Evolutionary conservation across 1,140 invertebrate species (phyloP).

Genomic region (Hydropsyche tenuis): DNA sequence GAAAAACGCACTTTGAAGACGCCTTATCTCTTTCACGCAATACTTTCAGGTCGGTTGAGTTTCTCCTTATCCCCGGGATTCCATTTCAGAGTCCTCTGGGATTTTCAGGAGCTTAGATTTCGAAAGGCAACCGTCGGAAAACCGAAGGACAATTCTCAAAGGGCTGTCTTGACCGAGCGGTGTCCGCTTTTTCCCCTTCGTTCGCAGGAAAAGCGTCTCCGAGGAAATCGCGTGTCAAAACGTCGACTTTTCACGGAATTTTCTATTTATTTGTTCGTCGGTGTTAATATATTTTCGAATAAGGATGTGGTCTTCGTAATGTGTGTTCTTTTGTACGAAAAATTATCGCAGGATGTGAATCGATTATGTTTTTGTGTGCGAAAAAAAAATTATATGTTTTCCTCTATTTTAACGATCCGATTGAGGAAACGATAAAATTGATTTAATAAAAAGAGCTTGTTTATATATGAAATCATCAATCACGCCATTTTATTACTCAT

Average conservation of each 20-base stretch:
- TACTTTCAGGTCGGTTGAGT: too few relatives aligned
- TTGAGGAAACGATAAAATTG: neutral
- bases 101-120: constrained; percentile 15
- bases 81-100: neutral
- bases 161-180: neutral
- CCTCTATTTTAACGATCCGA: too few relatives aligned
- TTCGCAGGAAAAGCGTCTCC: neutral
- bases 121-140: constrained; percentile 4
- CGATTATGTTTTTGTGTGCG: neutral
- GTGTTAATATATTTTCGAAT: too few relatives aligned
- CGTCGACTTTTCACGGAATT: neutral
- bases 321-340: too few relatives aligned
- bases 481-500: constrained; percentile 12
- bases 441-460: neutral
- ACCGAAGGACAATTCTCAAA: constrained; percentile 1
- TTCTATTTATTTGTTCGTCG: too few relatives aligned
- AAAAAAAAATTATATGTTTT: neutral
- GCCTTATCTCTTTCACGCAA: too few relatives aligned
- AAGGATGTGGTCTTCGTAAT: too few relatives aligned
- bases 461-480: neutral
- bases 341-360: too few relatives aligned
- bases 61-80: too few relatives aligned
- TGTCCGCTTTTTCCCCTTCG: neutral
- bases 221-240: constrained; percentile 15
- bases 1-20: too few relatives aligned